Evolutionary conservation across 2,888 invertebrate species (phyloP), one percentile per base, ranked within the genome.

Genomic region (Drosophila dives): DNA sequence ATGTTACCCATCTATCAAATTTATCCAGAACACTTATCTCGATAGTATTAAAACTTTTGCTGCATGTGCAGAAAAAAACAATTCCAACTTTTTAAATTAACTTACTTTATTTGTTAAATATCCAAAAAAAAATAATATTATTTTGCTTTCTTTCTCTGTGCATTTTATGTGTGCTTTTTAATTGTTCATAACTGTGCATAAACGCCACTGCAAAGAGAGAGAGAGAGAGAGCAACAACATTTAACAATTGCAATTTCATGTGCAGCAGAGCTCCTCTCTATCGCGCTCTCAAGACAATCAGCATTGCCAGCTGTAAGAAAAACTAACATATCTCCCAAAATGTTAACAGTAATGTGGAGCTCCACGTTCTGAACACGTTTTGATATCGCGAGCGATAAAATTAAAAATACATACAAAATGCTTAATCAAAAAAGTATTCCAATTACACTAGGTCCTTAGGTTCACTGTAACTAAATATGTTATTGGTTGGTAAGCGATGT

Each of bases 281-380:
- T 49, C 36, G 10, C 34, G n/a, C 64, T 64, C 55, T 50, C 32
- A 29, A 23, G 40, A 49, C 53, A 55, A 70, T 68, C 58, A 62
- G 70, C 82, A 50, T 78, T 82, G 82, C 79, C 79, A 80, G 64
- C 50, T 72, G 34, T 49, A 51, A 71, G 40, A 36, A 81, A 66
- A 54, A 12, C 15, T 63, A 53, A 65, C 61, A 70, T 59, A 50
- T 54, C 36, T 32, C 54, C 29, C 50, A 55, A 59, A 55, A 45
- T 71, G 60, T 73, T 77, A 79, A 80, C 69, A 64, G 20, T 48
- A n/a, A 54, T 32, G 32, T 55, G 36, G 34, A 12, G 34, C 26
- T 20, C 17, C 15, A 15, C 34, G 11, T n/a, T 36, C 29, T 26
- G 12, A 29, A 42, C 36, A 17, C 40, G 29, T 59, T 49, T 42